Evolutionary conservation across 2,888 invertebrate genomes (phyloP), one percentile per base, ranked within the genome.

Genomic region (Trypoxylon attenuatum): DNA sequence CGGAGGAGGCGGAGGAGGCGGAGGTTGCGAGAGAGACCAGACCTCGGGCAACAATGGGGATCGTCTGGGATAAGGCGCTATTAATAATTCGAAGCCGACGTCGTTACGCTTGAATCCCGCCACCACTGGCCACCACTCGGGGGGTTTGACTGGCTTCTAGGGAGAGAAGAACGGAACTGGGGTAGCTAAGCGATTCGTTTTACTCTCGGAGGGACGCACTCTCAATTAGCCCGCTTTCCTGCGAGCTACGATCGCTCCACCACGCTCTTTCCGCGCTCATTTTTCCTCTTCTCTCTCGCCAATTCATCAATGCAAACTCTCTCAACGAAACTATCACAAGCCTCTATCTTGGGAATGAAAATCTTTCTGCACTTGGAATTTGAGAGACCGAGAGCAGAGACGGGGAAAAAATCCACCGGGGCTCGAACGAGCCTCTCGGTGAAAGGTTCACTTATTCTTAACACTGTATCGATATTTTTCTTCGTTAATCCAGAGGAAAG

Each of bases 161-260:
- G 54, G 39, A 33, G 64, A 51, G 33, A 47, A 46, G 16, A 29
- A 21, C 55, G 63, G 69, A 66, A 57, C 56, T 13, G 61, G 61
- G 49, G 56, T 58, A 53, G 74, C 62, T 73, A 67, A 76, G 64
- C 77, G 74, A 77, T 75, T 77, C 77, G 54, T 63, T 75, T 67
- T 54, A 33, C 45, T 66, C 76, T 63, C 74, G 18, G 21, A 71
- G 49, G 75, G 49, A 55, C 68, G 51, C 60, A 68, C 73, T 75
- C 76, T 75, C 77, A 75, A 77, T 77, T 77, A 77, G 77, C 74
- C 41, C 27, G 68, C 57, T 67, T 50, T 61, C 57, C 60, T 43
- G 59, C 67, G 41, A 68, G 51, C 69, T 65, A 59, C 64, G 2
- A 8, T 5, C 10, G 25, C 16, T 13, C 2, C 13, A 2, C 22